These are phyloP conservation scores for Echeneis naucrates DNA, from an alignment of 2,797 vertebrate genomes.

Conservation along the genomic window DNA sequence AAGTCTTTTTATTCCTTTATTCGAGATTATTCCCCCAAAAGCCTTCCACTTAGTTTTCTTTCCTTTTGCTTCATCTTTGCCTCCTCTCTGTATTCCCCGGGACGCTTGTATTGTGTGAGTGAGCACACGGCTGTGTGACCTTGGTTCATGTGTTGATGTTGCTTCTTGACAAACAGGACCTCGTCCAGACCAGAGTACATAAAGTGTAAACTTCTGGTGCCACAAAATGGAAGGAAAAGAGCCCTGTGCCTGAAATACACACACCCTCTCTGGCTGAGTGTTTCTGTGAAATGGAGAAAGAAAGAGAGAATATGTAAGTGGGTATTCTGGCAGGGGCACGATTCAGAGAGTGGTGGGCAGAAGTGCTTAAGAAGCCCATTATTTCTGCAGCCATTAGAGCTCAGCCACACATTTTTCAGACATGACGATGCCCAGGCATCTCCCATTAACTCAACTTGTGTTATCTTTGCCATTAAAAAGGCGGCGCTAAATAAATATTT, in stretches of 20 bases:
- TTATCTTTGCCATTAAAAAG: slow-evolving; percentile 28
- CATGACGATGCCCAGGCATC: slow-evolving; percentile 25
- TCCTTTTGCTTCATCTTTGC: neutral
- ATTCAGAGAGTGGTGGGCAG: neutral
- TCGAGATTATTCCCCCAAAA: slow-evolving; percentile 30
- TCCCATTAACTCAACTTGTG: slow-evolving; percentile 16
- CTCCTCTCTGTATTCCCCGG: neutral
- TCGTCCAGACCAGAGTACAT: slow-evolving; percentile 24
- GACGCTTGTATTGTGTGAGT: neutral
- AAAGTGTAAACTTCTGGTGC: slow-evolving; percentile 10
- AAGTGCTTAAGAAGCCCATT: slow-evolving; percentile 9
- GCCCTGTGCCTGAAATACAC: slow-evolving; percentile 6
- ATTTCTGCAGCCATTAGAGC: slow-evolving; percentile 40
- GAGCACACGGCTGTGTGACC: slow-evolving; percentile 29
- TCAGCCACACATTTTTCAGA: slow-evolving; percentile 23
- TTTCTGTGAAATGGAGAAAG: slow-evolving; percentile 30
- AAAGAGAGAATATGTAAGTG: slow-evolving; percentile 3
- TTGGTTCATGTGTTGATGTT: slow-evolving; percentile 17
- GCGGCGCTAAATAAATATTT: slow-evolving; percentile 64
- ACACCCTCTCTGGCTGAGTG: slow-evolving; percentile 6
- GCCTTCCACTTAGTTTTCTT: neutral
- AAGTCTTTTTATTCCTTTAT: slow-evolving; percentile 40
- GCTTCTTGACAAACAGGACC: slow-evolving; percentile 19
- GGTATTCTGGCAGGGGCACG: slow-evolving; percentile 12
- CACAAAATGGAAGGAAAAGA: slow-evolving; percentile 6